Conservation (phyloP, 2,113 vertebrate genomes). For the Prinia subflava region DNA sequence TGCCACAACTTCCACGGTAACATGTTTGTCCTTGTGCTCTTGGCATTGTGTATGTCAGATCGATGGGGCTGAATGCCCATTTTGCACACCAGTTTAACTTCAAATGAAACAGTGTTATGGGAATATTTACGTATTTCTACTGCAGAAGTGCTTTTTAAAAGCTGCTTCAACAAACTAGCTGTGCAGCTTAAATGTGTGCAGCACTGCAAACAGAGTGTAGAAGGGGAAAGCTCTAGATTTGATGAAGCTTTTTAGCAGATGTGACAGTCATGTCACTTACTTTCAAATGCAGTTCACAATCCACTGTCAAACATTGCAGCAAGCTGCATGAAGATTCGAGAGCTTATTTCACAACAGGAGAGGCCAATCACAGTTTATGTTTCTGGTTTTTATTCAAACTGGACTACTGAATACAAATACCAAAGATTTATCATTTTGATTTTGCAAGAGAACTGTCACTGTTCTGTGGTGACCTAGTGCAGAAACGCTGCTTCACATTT, state of each 20-base stretch:
- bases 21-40: background rate
- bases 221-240: background rate
- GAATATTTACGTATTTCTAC: constrained; percentile 9
- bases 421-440: background rate
- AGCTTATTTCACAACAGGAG: constrained; percentile 31
- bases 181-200: background rate
- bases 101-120: background rate
- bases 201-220: background rate
- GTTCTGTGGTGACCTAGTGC: background rate
- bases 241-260: constrained; percentile 25
- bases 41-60: background rate
- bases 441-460: background rate
- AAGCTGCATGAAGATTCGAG: background rate
- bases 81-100: background rate
- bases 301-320: constrained; percentile 38
- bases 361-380: background rate
- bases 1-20: background rate
- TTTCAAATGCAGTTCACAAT: constrained; percentile 31
- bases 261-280: constrained; percentile 10
- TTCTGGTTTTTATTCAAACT: constrained; percentile 8
- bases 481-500: background rate
- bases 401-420: background rate
- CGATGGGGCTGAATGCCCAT: background rate
- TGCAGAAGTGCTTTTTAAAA: constrained; percentile 31
- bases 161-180: constrained; percentile 19